Conservation (phyloP, 1,140 invertebrate genomes). For the Liolophura sinensis region DNA sequence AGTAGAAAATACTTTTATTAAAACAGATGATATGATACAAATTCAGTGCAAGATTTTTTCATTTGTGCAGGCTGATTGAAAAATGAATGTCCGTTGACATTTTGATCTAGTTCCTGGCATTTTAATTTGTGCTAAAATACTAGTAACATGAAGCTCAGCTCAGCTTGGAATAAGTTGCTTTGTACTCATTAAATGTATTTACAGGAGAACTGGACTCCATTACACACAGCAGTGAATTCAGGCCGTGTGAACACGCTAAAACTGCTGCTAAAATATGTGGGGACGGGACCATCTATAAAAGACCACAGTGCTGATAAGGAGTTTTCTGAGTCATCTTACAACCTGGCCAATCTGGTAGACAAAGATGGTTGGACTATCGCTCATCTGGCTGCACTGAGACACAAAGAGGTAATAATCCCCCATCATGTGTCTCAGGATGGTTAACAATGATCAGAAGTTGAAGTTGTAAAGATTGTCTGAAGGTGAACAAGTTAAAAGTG, state of each 20-base stretch:
- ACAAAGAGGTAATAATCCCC: conserved; percentile 22
- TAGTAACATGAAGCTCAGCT: too few relatives aligned
- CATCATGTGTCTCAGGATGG: background rate
- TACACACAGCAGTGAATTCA: conserved; percentile 43
- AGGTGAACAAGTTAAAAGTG: too few relatives aligned
- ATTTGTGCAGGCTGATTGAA: too few relatives aligned
- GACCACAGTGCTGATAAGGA: background rate
- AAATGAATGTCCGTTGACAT: too few relatives aligned
- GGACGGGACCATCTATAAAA: background rate
- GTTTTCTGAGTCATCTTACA: conserved; percentile 3
- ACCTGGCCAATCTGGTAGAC: conserved; percentile 35
- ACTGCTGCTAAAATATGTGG: conserved; percentile 33
- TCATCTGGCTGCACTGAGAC: conserved; percentile 43
- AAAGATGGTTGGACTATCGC: conserved; percentile 45
- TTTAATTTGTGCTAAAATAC: too few relatives aligned
- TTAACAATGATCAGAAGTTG: too few relatives aligned
- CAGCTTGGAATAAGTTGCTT: background rate
- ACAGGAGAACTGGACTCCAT: conserved; percentile 44
- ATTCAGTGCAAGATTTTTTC: too few relatives aligned
- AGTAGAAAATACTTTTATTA: too few relatives aligned
- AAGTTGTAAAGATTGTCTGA: too few relatives aligned
- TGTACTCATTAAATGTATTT: conserved; percentile 7
- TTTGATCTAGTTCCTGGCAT: too few relatives aligned
- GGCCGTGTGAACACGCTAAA: conserved; percentile 36
- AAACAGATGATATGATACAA: too few relatives aligned